Evolutionary conservation across 2,797 vertebrate genomes (phyloP).

Genomic region (Staurois parvus): DNA sequence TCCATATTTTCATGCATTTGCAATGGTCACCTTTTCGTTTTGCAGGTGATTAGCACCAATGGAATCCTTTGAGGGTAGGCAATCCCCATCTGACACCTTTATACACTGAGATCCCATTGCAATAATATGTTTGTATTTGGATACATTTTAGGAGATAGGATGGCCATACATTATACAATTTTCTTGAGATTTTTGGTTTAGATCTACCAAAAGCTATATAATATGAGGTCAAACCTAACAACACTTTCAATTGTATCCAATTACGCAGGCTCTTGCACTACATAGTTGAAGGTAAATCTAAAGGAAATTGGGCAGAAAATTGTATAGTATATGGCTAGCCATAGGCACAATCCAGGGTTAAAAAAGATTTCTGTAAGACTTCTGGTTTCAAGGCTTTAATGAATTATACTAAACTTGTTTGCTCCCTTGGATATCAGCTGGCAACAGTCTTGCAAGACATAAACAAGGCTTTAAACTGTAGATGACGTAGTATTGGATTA

Average conservation of each 20-base stretch:
- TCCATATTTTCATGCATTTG: not conserved
- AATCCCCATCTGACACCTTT: constrained; percentile 24
- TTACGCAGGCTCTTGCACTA: too few relatives aligned
- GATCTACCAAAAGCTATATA: too few relatives aligned
- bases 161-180: too few relatives aligned
- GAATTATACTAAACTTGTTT: constrained; percentile 45
- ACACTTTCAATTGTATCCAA: too few relatives aligned
- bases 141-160: constrained; percentile 5
- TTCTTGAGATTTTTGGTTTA: too few relatives aligned
- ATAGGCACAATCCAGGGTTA: constrained; percentile 33
- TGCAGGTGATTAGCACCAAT: constrained; percentile 20
- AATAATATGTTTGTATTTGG: constrained; percentile 17
- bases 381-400: constrained; percentile 41
- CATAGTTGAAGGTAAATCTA: too few relatives aligned
- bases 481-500: not conserved
- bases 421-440: constrained; percentile 40
- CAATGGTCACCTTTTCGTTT: constrained; percentile 5
- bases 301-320: too few relatives aligned
- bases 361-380: constrained; percentile 28
- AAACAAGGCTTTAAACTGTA: constrained; percentile 13
- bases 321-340: too few relatives aligned
- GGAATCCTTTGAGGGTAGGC: constrained; percentile 14
- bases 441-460: constrained; percentile 16
- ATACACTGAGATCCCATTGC: constrained; percentile 8
- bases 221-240: too few relatives aligned